phyloP scores from a whole-genome alignment of 2,113 vertebrate species.

The Gorsachius goisagi region DNA sequence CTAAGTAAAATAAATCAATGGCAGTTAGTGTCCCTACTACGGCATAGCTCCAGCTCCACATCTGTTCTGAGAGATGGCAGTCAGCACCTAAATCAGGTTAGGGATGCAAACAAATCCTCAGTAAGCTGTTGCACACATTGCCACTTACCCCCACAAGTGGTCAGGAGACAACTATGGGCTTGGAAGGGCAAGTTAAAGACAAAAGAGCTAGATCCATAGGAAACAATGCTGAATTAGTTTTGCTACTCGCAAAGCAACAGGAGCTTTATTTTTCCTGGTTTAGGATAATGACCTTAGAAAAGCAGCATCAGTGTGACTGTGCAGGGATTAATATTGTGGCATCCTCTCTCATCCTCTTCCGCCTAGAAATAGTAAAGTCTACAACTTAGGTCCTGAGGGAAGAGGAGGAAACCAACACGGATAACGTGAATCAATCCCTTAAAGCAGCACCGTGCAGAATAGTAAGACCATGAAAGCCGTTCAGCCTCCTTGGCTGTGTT shows the following conservation, averaged over 20 bases:
- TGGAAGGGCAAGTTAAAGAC: neutral
- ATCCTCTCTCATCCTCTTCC: neutral
- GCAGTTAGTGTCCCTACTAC: neutral
- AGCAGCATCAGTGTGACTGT: neutral
- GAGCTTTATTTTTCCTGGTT: neutral
- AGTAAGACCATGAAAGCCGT: neutral
- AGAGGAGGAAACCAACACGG: neutral
- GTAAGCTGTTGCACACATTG: neutral
- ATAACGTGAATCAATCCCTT: neutral
- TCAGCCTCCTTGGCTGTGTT: neutral
- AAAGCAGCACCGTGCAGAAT: neutral
- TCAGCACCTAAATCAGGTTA: neutral
- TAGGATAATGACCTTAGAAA: neutral
- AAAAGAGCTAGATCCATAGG: fast-evolving
- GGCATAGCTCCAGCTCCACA: neutral
- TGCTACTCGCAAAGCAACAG: neutral
- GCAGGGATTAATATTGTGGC: neutral
- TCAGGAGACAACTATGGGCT: neutral
- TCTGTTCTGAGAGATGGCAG: neutral
- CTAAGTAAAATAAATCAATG: neutral
- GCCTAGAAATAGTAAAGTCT: neutral
- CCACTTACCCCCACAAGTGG: neutral
- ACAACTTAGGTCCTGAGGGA: neutral
- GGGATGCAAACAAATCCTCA: neutral
- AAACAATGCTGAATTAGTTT: neutral